Percentiles rank a stretch among this genome's conserved stretches.
These are phyloP conservation scores for Anthrax anthrax DNA, from an alignment of 2,888 invertebrate species.

Conservation along the genomic window DNA sequence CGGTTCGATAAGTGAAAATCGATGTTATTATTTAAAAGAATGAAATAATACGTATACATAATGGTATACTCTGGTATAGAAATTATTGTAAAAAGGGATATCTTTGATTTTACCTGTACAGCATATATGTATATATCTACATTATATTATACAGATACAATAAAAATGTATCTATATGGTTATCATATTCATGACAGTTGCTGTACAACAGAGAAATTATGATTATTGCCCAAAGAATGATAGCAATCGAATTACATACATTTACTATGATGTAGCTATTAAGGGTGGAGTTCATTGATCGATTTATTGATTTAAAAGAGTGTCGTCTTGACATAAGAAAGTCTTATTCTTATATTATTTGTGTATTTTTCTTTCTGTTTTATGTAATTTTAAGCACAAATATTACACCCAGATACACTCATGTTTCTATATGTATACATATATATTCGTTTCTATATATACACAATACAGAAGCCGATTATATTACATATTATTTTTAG, in stretches of 20 bases:
- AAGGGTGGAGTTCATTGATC: constrained; percentile 9
- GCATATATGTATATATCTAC: neutral
- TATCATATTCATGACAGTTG: too few relatives aligned
- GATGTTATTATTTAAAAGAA: neutral
- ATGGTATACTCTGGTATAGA: neutral
- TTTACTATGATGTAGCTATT: neutral
- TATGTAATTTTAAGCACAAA: neutral
- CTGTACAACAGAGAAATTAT: neutral
- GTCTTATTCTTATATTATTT: too few relatives aligned
- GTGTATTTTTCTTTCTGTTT: neutral
- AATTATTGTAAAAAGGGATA: neutral
- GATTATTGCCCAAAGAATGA: too few relatives aligned
- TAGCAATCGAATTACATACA: too few relatives aligned
- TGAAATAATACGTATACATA: neutral
- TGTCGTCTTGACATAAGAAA: too few relatives aligned
- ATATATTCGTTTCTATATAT: too few relatives aligned
- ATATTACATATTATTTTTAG: too few relatives aligned
- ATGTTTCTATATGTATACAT: too few relatives aligned
- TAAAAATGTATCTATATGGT: too few relatives aligned
- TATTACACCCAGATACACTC: neutral
- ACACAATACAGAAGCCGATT: too few relatives aligned
- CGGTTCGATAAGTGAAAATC: constrained; percentile 9
- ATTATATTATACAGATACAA: too few relatives aligned
- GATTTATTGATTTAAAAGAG: constrained; percentile 7
- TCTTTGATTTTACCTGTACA: neutral